Evolutionary conservation across 2,797 vertebrate genomes (phyloP).

Genomic region (Eutrigla gurnardus): DNA sequence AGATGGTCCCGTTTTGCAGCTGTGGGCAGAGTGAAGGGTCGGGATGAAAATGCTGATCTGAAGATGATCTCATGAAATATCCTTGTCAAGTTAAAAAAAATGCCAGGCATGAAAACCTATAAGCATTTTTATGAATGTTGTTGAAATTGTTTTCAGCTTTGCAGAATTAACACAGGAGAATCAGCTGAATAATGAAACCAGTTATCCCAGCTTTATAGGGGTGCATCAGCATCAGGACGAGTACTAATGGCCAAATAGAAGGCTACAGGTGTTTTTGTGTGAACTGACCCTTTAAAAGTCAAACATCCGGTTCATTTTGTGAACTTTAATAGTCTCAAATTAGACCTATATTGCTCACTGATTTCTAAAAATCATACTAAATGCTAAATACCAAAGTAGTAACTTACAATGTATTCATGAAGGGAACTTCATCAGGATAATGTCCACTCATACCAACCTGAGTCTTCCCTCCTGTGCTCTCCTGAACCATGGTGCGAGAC

Average conservation of each 20-base stretch:
- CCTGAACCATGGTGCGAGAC: slow-evolving; percentile 95
- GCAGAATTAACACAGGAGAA: background rate
- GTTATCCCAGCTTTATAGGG: background rate
- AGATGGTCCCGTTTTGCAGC: background rate
- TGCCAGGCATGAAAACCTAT: background rate
- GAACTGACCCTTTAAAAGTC: background rate
- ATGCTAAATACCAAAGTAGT: background rate
- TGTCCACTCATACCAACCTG: slow-evolving; percentile 74
- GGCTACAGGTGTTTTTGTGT: background rate
- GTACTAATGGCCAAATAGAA: background rate
- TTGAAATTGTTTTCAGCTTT: background rate
- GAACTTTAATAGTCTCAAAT: background rate
- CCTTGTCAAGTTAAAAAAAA: background rate
- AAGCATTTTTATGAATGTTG: slow-evolving; percentile 4
- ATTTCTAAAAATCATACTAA: background rate
- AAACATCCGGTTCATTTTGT: background rate
- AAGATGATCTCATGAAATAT: background rate
- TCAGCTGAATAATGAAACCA: background rate
- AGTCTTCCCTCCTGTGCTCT: slow-evolving; percentile 88
- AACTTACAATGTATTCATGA: background rate
- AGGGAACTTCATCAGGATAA: background rate
- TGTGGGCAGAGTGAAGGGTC: background rate
- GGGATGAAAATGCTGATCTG: background rate
- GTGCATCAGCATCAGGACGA: background rate
- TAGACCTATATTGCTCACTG: background rate